phyloP scores from a whole-genome alignment of 1,140 invertebrate species.

The Eciton burchellii region DNA sequence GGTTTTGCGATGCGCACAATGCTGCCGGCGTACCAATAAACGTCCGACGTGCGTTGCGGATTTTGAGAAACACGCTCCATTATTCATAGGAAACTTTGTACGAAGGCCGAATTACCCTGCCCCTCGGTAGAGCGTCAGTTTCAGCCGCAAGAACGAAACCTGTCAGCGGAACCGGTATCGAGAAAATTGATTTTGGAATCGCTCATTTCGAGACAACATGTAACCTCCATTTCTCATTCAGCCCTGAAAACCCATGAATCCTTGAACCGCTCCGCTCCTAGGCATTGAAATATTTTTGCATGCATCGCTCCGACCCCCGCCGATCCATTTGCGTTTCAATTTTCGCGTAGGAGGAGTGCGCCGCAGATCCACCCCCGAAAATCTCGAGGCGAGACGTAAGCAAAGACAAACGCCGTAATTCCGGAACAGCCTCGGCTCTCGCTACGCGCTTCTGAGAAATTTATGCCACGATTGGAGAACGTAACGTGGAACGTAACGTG shows the following conservation, averaged over 20 bases:
- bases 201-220: slow-evolving; percentile 68
- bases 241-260: slow-evolving; percentile 44
- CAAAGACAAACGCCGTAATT: not conserved
- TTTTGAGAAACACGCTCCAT: slow-evolving; percentile 82
- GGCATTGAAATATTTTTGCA: slow-evolving; percentile 52
- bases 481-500: not conserved
- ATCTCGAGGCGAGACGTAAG: not conserved
- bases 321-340: slow-evolving; percentile 33
- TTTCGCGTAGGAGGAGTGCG: not conserved
- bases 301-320: not conserved
- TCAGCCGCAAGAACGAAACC: slow-evolving; percentile 68
- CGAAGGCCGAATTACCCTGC: slow-evolving; percentile 77
- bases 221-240: slow-evolving; percentile 60
- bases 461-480: not conserved
- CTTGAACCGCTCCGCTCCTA: slow-evolving; percentile 18
- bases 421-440: not conserved
- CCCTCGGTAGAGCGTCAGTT: slow-evolving; percentile 72
- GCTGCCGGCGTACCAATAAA: slow-evolving; percentile 63
- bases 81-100: slow-evolving; percentile 80
- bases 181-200: slow-evolving; percentile 76
- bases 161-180: slow-evolving; percentile 63
- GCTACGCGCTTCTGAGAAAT: not conserved
- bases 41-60: slow-evolving; percentile 63
- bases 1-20: slow-evolving; percentile 63
- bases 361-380: not conserved